Evolutionary conservation across 2,113 vertebrate genomes (phyloP).

Genomic region (Coregonus clupeaformis): DNA sequence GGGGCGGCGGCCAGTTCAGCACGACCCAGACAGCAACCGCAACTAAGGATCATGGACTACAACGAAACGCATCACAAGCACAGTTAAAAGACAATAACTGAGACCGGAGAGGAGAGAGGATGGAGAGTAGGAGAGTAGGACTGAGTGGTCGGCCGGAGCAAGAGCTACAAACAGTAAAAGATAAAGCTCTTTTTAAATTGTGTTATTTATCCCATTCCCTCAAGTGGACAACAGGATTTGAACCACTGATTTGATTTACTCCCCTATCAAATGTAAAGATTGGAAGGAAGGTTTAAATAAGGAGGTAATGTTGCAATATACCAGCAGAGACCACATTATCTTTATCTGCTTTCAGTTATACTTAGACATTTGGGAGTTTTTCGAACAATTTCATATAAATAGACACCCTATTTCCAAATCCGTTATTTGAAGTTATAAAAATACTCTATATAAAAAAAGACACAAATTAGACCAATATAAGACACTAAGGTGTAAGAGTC

Average conservation of each 20-base stretch:
- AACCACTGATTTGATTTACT: not conserved
- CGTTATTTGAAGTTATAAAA: not conserved
- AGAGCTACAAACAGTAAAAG: conserved; percentile 55
- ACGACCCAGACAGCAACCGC: conserved; percentile 77
- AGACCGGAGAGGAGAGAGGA: conserved; percentile 33
- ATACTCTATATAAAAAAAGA: not conserved
- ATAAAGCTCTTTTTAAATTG: conserved; percentile 72
- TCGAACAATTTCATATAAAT: too few relatives aligned
- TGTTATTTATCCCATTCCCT: conserved; percentile 81
- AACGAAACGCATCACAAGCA: conserved; percentile 90
- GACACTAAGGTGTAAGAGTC: not conserved
- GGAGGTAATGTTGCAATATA: not conserved
- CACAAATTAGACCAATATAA: not conserved
- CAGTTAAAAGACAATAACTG: conserved; percentile 76
- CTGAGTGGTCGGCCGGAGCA: conserved; percentile 31
- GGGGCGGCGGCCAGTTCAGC: conserved; percentile 15
- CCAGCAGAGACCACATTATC: too few relatives aligned
- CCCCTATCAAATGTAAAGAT: not conserved
- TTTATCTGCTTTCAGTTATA: too few relatives aligned
- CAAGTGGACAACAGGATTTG: conserved; percentile 76
- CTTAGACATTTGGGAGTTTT: too few relatives aligned
- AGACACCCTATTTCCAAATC: too few relatives aligned
- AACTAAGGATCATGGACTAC: conserved; percentile 97
- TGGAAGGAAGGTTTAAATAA: not conserved
- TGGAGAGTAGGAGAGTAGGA: conserved; percentile 35